Evolutionary conservation across 2,888 invertebrate genomes (phyloP).

Genomic region (Agelastica alni): DNA sequence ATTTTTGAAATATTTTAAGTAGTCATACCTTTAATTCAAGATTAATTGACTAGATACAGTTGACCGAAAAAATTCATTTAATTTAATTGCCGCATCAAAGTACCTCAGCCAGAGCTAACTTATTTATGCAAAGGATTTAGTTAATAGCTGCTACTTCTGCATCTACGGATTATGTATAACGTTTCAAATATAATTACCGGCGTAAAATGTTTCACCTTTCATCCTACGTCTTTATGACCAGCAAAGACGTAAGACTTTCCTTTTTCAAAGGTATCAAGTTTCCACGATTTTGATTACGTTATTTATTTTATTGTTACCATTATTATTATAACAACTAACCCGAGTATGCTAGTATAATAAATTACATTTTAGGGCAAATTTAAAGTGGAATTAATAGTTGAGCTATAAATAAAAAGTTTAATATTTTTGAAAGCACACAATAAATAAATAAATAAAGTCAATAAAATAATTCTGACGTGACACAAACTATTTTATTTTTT

Average conservation of each 20-base stretch:
- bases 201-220: slow-evolving; percentile 24
- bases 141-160: slow-evolving; percentile 25
- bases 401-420: too few species aligned
- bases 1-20: not conserved
- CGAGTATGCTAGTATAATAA: too few species aligned
- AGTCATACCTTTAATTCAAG: not conserved
- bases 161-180: slow-evolving; percentile 27
- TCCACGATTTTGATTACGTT: not conserved
- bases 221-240: slow-evolving; percentile 12
- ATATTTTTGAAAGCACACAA: too few species aligned
- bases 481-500: too few species aligned
- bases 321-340: too few species aligned
- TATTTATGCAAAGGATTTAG: slow-evolving; percentile 27
- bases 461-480: too few species aligned
- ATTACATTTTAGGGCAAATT: too few species aligned
- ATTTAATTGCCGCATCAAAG: slow-evolving; percentile 21
- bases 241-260: not conserved
- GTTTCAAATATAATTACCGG: slow-evolving; percentile 25
- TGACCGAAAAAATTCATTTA: slow-evolving; percentile 13
- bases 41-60: slow-evolving; percentile 10
- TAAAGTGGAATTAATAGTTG: too few species aligned
- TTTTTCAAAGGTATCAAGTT: too few species aligned
- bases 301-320: not conserved
- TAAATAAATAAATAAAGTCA: too few species aligned
- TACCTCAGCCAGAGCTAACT: slow-evolving; percentile 16